Base-by-base conservation (phyloP, 2,113 vertebrate species). In the Callospermophilus lateralis region DNA sequence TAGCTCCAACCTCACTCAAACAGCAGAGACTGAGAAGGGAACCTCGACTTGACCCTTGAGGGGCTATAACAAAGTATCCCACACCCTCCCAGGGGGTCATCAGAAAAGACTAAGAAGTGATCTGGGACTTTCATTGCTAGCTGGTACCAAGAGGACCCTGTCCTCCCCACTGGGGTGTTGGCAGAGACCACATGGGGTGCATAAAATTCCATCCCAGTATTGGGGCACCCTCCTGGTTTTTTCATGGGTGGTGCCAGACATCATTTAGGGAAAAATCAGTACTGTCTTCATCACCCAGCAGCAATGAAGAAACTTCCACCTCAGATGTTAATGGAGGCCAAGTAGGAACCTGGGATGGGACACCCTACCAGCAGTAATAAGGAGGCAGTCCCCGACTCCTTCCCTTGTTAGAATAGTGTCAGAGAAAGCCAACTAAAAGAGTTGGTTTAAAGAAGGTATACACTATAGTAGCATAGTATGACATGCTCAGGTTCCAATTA, bases 51-150 rank as follows among this genome's bases (percentile, higher is more conserved):
- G 7, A 84, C 13, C 51, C 37, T 45, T 24, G 1, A 32, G 5
- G 17, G 34, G 32, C 19, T 51, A 9, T 9, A 48, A 20, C 1
- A 61, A 48, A 63, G 63, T 5, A 72, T n/a, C 22, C 70, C 32
- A 63, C 16, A 10, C 1, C 28, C 0, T n/a, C 15, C 17, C 12
- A 32, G 0, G 28, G 4, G 2, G 3, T 30, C 34, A n/a, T 39
- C 22, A 9, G n/a, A 65, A 11, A 90, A 94, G n/a, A 34, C 26
- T 12, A 67, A 34, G 26, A 3, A 76, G 17, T 15, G n/a, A 77
- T 16, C 34, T 1, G 0, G 61, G 63, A 72, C n/a, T 63, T 70
- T 37, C 13, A 91, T n/a, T 6, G n/a, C 2, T 9, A n/a, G 30
- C 24, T 4, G 28, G 37, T 28, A 67, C 45, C 3, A 45, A 73